These are phyloP conservation scores for Pygmarrhopalites habei DNA, from an alignment of 1,140 invertebrate genomes.

Conservation along the genomic window DNA sequence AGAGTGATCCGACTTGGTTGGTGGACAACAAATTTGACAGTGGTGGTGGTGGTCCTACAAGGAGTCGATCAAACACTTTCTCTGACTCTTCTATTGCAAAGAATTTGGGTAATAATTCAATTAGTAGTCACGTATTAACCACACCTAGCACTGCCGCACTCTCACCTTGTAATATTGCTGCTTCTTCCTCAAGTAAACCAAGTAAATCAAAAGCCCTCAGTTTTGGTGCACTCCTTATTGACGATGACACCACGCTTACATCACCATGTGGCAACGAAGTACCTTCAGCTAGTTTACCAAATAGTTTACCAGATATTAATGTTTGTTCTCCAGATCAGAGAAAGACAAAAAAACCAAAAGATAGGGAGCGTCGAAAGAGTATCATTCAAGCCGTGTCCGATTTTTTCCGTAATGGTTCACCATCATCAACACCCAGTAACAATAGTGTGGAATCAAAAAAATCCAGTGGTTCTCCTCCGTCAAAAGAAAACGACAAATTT, in stretches of 20 bases:
- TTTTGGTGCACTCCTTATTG: constrained; percentile 29
- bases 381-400: constrained; percentile 76
- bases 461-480: constrained; percentile 3
- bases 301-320: constrained; percentile 1
- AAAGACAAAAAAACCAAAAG: constrained; percentile 43
- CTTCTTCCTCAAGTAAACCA: too few relatives aligned
- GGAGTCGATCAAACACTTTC: constrained; percentile 28
- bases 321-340: constrained; percentile 22
- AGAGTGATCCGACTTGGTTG: constrained; percentile 22
- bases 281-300: too few relatives aligned
- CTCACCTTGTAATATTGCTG: too few relatives aligned
- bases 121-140: too few relatives aligned
- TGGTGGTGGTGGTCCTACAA: neutral
- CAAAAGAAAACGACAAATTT: constrained; percentile 42
- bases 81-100: constrained; percentile 23
- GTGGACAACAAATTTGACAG: constrained; percentile 11
- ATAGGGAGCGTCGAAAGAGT: constrained; percentile 66
- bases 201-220: constrained; percentile 34
- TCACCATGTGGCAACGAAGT: neutral
- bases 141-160: too few relatives aligned
- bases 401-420: constrained; percentile 51
- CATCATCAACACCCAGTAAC: constrained; percentile 8
- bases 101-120: too few relatives aligned
- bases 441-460: constrained; percentile 6
- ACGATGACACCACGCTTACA: constrained; percentile 11